Conservation (phyloP, 2,113 vertebrate genomes). For the Podarcis cretensis region DNA sequence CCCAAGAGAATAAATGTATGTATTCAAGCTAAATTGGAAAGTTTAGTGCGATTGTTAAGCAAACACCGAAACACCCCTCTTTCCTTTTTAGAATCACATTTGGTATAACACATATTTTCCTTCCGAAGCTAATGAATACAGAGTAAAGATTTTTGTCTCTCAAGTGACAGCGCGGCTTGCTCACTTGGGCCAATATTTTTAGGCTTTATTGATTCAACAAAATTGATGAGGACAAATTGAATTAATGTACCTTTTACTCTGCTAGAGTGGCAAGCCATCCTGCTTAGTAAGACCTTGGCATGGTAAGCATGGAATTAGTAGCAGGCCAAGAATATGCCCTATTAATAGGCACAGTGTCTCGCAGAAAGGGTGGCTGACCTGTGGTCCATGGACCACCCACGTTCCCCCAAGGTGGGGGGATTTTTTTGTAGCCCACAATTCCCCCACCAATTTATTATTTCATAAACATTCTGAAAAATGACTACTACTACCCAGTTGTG, state of each 20-base stretch:
- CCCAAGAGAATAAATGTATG: no score
- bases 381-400: no score
- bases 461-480: no score
- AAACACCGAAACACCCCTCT: not conserved
- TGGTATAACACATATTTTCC: not conserved
- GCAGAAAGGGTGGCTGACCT: no score
- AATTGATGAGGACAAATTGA: not conserved
- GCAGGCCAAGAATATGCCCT: not conserved
- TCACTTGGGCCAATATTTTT: constrained; percentile 4
- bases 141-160: constrained; percentile 7
- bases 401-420: no score
- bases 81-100: not conserved
- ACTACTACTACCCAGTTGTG: no score
- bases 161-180: not conserved
- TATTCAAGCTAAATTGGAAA: not conserved
- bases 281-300: not conserved
- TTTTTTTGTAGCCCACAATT: no score
- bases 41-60: not conserved
- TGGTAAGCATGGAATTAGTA: not conserved
- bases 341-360: no score
- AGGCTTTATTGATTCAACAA: not conserved
- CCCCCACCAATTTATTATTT: no score
- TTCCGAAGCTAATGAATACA: not conserved
- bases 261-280: not conserved
- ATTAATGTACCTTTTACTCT: constrained; percentile 3